Conservation (phyloP, 1,140 invertebrate genomes). For the Neomicropteryx cornuta region DNA sequence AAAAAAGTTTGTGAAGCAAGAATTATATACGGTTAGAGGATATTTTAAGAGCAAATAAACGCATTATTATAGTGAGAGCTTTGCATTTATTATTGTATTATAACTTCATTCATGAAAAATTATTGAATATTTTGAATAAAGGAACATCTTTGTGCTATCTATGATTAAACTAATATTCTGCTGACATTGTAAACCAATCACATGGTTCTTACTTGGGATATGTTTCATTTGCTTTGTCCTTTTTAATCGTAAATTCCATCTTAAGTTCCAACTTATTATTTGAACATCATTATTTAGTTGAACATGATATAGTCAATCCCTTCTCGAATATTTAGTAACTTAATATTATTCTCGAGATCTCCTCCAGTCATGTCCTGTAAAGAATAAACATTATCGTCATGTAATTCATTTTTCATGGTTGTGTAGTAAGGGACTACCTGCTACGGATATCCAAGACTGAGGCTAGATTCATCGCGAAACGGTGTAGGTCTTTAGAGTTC, state of each 20-base stretch:
- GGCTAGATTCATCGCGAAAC: too few species aligned
- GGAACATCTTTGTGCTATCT: not conserved
- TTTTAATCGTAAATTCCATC: not conserved
- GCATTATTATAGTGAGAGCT: not conserved
- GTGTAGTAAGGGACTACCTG: too few species aligned
- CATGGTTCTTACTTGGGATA: slow-evolving; percentile 5
- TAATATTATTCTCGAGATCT: slow-evolving; percentile 33
- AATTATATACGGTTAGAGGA: slow-evolving; percentile 5
- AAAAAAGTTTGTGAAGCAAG: slow-evolving; percentile 12
- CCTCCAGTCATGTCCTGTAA: slow-evolving; percentile 30
- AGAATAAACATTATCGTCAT: not conserved
- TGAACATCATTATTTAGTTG: too few species aligned
- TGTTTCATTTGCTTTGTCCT: slow-evolving; percentile 2
- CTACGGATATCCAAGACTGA: too few species aligned
- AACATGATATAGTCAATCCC: slow-evolving; percentile 33
- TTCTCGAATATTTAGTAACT: slow-evolving; percentile 30
- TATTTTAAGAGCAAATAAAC: slow-evolving; percentile 1
- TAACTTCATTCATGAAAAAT: not conserved
- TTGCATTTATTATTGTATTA: not conserved
- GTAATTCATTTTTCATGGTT: too few species aligned
- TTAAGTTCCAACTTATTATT: too few species aligned
- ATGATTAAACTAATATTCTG: slow-evolving; percentile 1
- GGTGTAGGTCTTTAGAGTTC: too few species aligned
- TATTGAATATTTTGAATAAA: not conserved
- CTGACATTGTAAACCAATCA: not conserved